phyloP scores from a whole-genome alignment of 1,140 invertebrate genomes.

The Drosophila eugracilis region DNA sequence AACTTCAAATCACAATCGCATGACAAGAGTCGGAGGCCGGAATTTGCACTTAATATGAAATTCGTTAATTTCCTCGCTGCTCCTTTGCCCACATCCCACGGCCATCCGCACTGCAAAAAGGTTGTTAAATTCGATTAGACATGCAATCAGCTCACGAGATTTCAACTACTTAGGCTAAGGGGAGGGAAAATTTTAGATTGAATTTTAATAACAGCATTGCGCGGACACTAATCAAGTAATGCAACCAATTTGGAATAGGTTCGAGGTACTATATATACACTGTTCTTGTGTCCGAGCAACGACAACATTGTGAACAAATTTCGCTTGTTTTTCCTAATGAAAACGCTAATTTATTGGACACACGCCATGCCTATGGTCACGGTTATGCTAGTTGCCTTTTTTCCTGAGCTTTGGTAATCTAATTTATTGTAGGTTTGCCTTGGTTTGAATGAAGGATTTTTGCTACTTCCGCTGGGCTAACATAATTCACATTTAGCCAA shows the following conservation, averaged over 20 bases:
- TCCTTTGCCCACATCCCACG: constrained; percentile 37
- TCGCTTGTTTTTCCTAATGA: constrained; percentile 72
- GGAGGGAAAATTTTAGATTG: constrained; percentile 61
- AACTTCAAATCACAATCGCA: constrained; percentile 74
- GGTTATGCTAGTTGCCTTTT: background rate
- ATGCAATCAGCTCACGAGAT: constrained; percentile 58
- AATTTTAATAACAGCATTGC: constrained; percentile 76
- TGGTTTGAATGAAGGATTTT: background rate
- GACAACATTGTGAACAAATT: constrained; percentile 81
- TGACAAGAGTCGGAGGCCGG: constrained; percentile 57
- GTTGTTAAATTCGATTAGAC: constrained; percentile 79
- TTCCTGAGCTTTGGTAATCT: constrained; percentile 26
- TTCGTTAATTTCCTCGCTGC: constrained; percentile 59
- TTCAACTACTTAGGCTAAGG: constrained; percentile 30
- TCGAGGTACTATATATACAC: constrained; percentile 2
- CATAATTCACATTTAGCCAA: constrained; percentile 11
- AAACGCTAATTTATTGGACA: constrained; percentile 75
- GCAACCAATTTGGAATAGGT: constrained; percentile 68
- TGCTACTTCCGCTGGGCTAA: constrained; percentile 2
- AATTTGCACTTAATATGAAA: constrained; percentile 74
- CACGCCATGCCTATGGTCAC: constrained; percentile 54
- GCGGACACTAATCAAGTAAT: constrained; percentile 75
- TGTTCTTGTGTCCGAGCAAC: constrained; percentile 12
- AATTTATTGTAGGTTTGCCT: constrained; percentile 17
- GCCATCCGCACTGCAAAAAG: constrained; percentile 60